Percentiles rank a stretch among this genome's conserved stretches.
Evolutionary conservation across 1,140 invertebrate species (phyloP).

Genomic region (Homarus americanus): DNA sequence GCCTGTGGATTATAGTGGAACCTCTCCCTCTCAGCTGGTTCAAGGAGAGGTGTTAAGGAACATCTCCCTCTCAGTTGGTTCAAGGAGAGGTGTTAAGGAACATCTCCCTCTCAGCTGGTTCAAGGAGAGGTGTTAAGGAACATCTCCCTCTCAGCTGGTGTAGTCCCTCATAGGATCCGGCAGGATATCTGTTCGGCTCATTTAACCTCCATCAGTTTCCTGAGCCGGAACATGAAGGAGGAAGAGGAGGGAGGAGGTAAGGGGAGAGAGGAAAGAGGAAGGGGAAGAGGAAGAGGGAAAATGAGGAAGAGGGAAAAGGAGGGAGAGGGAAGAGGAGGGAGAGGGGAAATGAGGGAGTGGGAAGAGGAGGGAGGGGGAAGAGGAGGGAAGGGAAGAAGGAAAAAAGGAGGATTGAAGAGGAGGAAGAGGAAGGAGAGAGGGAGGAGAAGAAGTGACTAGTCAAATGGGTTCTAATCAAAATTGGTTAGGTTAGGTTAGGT

Average conservation of each 20-base stretch:
- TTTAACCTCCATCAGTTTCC: no score
- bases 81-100: background rate
- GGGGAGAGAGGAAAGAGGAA: conserved; percentile 2
- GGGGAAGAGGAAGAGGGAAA: no score
- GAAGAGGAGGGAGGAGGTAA: background rate
- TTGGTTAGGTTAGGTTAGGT: background rate
- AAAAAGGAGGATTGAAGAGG: background rate
- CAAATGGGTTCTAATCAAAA: background rate
- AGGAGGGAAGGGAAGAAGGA: background rate
- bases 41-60: background rate
- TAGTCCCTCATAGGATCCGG: background rate
- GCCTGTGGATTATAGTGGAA: no score
- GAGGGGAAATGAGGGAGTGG: background rate
- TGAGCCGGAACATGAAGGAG: background rate
- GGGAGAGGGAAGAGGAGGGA: background rate
- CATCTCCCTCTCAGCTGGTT: background rate
- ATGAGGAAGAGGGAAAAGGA: background rate
- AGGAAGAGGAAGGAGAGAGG: background rate
- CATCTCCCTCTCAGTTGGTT: background rate
- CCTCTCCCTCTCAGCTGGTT: background rate
- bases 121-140: background rate
- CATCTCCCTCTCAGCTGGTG: background rate
- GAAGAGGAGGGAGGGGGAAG: background rate
- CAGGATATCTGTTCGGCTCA: background rate
- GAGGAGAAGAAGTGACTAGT: background rate